Evolutionary conservation across 2,797 vertebrate species (phyloP).

Genomic region (Basileuterus tristriatus): DNA sequence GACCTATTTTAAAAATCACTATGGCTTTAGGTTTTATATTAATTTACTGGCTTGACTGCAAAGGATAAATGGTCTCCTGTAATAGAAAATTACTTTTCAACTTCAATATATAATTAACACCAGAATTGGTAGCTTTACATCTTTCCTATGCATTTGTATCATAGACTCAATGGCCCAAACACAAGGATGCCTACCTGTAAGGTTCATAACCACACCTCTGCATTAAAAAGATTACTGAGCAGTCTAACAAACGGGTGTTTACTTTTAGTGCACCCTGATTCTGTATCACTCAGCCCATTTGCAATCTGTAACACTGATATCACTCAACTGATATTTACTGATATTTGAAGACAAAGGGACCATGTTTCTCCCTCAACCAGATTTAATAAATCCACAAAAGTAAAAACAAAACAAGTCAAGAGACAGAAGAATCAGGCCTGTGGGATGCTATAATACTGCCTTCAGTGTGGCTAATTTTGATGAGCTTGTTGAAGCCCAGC

Average conservation of each 20-base stretch:
- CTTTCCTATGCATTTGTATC: neutral
- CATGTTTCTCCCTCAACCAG: neutral
- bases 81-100: neutral
- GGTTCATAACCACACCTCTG: neutral
- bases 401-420: neutral
- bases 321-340: neutral
- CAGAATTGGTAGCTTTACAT: neutral
- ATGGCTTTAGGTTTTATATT: neutral
- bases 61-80: neutral
- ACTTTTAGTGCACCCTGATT: neutral
- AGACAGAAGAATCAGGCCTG: neutral
- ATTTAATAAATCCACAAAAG: neutral
- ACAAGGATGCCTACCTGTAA: neutral
- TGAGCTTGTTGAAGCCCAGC: conserved; percentile 35
- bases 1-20: neutral
- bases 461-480: neutral
- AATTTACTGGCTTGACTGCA: neutral
- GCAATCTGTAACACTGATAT: neutral
- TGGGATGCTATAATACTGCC: neutral
- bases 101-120: neutral
- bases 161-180: neutral
- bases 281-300: neutral
- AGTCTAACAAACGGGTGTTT: conserved; percentile 14
- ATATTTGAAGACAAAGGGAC: neutral
- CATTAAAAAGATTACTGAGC: neutral